phyloP scores from a whole-genome alignment of 2,888 invertebrate species.

The Vanessa cardui region DNA sequence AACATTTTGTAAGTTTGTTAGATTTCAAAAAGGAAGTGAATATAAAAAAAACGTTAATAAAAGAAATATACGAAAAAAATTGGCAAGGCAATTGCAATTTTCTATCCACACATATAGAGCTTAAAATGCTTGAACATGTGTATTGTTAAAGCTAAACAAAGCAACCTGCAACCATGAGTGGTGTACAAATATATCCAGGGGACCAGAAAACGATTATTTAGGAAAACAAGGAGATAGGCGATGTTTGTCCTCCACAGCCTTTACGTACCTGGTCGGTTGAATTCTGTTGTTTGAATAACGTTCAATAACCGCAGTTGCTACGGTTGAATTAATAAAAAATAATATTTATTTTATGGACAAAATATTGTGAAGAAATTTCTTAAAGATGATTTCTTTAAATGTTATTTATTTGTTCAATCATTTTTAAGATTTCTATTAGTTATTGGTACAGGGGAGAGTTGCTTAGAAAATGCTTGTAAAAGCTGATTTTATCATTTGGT shows the following conservation, averaged over 20 bases:
- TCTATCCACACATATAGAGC: background rate
- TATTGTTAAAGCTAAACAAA: constrained; percentile 14
- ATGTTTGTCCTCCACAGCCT: constrained; percentile 23
- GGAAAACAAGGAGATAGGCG: constrained; percentile 46
- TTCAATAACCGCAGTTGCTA: background rate
- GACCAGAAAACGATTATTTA: constrained; percentile 57
- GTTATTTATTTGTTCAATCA: too few species aligned
- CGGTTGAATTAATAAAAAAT: too few species aligned
- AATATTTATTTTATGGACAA: too few species aligned
- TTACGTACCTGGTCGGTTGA: constrained; percentile 4
- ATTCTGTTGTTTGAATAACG: background rate
- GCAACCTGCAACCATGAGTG: constrained; percentile 33
- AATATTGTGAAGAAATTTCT: too few species aligned
- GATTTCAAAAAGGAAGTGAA: too few species aligned
- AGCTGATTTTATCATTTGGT: too few species aligned
- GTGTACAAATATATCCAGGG: constrained; percentile 51
- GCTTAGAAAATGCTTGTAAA: too few species aligned
- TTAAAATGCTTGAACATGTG: background rate
- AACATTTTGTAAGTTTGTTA: too few species aligned
- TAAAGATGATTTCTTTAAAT: too few species aligned
- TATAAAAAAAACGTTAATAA: too few species aligned
- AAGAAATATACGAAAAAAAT: background rate
- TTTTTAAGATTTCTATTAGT: too few species aligned
- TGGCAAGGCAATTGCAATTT: background rate
- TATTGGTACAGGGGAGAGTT: too few species aligned